These are phyloP conservation scores for Trachemys scripta DNA, from an alignment of 2,113 vertebrate species.

Conservation along the genomic window DNA sequence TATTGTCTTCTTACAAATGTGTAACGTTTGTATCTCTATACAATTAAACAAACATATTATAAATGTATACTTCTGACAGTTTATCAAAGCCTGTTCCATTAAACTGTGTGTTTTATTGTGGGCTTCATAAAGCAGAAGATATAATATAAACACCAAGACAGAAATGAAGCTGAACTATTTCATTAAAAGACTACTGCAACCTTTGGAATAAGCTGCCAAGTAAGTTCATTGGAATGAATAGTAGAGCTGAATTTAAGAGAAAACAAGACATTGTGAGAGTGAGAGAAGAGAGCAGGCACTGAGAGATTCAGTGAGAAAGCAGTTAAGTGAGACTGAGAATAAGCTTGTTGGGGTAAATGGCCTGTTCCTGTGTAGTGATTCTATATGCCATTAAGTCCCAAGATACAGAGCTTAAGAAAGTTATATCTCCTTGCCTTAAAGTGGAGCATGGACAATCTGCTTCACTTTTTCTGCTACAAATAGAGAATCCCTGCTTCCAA, in stretches of 20 bases:
- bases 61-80: neutral
- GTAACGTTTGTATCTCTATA: neutral
- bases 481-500: neutral
- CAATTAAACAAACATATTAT: neutral
- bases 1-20: neutral
- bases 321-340: neutral
- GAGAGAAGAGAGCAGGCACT: neutral
- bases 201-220: neutral
- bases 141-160: neutral
- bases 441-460: neutral
- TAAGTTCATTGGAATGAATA: neutral
- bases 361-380: neutral
- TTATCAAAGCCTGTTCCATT: slow-evolving; percentile 28
- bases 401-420: neutral
- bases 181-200: neutral
- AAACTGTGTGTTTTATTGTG: neutral
- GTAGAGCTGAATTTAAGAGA: neutral
- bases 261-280: neutral
- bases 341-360: neutral
- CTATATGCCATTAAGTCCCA: neutral
- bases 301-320: neutral
- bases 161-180: slow-evolving; percentile 7
- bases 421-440: neutral
- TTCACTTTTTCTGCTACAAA: neutral
- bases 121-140: slow-evolving; percentile 8